A percentile compares a stretch with the other conserved stretches of the same genome.
Conservation (phyloP, 1,140 invertebrate species). For the Pachypsylla venusta region DNA sequence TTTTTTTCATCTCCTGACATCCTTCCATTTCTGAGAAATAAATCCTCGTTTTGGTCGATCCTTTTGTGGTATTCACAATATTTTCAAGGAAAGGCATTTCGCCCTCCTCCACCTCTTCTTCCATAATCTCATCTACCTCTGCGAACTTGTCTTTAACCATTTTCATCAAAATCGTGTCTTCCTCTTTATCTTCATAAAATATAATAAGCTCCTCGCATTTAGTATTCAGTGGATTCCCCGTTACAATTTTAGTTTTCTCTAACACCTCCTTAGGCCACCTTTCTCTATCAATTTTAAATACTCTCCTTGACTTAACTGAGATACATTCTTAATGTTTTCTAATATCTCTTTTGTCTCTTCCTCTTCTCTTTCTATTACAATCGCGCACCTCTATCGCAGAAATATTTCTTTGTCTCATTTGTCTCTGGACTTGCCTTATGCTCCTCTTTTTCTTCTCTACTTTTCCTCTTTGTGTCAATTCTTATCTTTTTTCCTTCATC, state of each 20-base stretch:
- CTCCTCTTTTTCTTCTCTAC: too few relatives aligned
- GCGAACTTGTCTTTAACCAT: not conserved
- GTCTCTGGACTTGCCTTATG: too few relatives aligned
- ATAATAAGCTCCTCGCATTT: not conserved
- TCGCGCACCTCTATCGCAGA: too few relatives aligned
- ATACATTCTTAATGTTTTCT: not conserved
- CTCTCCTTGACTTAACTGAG: not conserved
- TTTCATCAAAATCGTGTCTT: not conserved
- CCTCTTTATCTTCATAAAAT: not conserved
- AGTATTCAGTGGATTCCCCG: not conserved
- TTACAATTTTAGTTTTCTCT: not conserved
- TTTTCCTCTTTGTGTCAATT: too few relatives aligned
- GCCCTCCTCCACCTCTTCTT: constrained; percentile 2
- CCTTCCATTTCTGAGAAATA: not conserved
- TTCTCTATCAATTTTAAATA: too few relatives aligned
- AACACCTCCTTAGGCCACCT: not conserved
- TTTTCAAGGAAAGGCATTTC: not conserved
- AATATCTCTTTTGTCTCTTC: not conserved
- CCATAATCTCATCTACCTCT: not conserved
- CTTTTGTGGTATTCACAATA: constrained; percentile 3
- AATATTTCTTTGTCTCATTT: too few relatives aligned
- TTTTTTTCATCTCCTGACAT: not conserved
- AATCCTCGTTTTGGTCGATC: not conserved
- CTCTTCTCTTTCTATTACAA: too few relatives aligned
- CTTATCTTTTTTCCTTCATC: too few relatives aligned